phyloP scores from a whole-genome alignment of 2,797 vertebrate species.

The Botia almorhae region DNA sequence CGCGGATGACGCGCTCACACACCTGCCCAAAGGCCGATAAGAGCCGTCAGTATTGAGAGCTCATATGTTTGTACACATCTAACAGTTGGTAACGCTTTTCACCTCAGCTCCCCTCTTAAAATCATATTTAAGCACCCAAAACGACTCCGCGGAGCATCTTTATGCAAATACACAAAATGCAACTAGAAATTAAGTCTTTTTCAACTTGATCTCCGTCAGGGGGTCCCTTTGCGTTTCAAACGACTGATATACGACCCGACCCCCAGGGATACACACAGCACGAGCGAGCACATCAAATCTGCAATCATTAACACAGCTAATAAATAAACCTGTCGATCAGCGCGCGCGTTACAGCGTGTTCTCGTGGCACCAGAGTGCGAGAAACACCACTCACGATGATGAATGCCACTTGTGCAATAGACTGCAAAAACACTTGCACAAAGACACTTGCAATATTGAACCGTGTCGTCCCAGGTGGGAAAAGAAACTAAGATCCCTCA shows the following conservation, averaged over 20 bases:
- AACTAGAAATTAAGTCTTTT: conserved; percentile 36
- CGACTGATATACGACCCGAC: conserved; percentile 57
- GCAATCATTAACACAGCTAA: conserved; percentile 76
- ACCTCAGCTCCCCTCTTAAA: conserved; percentile 63
- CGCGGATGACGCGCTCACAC: not conserved
- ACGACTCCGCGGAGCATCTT: conserved; percentile 38
- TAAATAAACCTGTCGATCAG: conserved; percentile 69
- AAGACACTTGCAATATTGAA: conserved; percentile 42
- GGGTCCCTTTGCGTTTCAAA: conserved; percentile 23
- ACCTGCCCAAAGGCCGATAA: conserved; percentile 68
- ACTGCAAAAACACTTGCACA: conserved; percentile 26
- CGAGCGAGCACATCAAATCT: conserved; percentile 66
- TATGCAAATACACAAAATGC: conserved; percentile 57
- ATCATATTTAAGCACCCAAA: not conserved
- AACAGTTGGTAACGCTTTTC: conserved; percentile 70
- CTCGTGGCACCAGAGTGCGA: conserved; percentile 51
- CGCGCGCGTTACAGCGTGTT: conserved; percentile 59
- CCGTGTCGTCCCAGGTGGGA: conserved; percentile 23
- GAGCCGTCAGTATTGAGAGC: conserved; percentile 35
- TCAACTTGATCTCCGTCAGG: conserved; percentile 34
- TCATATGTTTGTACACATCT: conserved; percentile 67
- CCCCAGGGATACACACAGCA: conserved; percentile 65
- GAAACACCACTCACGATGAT: conserved; percentile 53
- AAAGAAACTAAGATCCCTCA: conserved; percentile 30
- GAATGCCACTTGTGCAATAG: conserved; percentile 41